Percentiles rank a stretch among this genome's conserved stretches.
These are phyloP conservation scores for Habrosyne pyritoides DNA, from an alignment of 2,888 invertebrate genomes.

Conservation along the genomic window DNA sequence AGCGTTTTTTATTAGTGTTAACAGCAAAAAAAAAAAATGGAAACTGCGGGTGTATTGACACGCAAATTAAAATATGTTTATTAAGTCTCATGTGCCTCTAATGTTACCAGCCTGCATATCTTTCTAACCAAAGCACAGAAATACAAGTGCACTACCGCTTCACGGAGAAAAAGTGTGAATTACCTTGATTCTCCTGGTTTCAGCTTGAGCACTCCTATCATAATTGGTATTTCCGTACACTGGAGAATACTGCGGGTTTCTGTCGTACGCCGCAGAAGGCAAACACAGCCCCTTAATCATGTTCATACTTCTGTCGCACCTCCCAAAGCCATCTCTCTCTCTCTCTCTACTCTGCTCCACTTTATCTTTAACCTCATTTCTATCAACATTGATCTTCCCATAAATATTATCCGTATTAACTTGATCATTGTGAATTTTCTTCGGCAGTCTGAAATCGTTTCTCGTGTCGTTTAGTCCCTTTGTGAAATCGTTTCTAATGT, in stretches of 20 bases:
- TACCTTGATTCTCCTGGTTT: constrained; percentile 69
- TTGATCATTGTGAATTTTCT: constrained; percentile 73
- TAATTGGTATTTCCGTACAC: constrained; percentile 67
- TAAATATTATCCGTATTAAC: constrained; percentile 67
- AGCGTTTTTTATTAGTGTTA: no score
- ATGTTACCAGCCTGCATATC: no score
- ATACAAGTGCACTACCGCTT: neutral
- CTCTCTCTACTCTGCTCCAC: constrained; percentile 20
- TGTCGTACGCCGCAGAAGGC: constrained; percentile 62
- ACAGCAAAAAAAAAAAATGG: no score
- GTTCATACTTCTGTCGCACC: constrained; percentile 12
- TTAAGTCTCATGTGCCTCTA: no score
- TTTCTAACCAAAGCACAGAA: neutral
- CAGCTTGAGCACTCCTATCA: constrained; percentile 75
- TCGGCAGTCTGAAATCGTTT: constrained; percentile 51
- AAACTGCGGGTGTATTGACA: no score
- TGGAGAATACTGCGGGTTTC: constrained; percentile 71
- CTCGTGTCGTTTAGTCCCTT: constrained; percentile 7
- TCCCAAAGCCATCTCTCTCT: constrained; percentile 34
- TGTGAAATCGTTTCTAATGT: constrained; percentile 1
- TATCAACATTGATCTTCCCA: constrained; percentile 65
- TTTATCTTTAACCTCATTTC: constrained; percentile 29
- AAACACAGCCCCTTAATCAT: constrained; percentile 27
- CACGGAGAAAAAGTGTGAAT: constrained; percentile 12
- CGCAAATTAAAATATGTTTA: no score